Evolutionary conservation across 1,140 invertebrate genomes (phyloP).

Genomic region (Diabrotica virgifera): DNA sequence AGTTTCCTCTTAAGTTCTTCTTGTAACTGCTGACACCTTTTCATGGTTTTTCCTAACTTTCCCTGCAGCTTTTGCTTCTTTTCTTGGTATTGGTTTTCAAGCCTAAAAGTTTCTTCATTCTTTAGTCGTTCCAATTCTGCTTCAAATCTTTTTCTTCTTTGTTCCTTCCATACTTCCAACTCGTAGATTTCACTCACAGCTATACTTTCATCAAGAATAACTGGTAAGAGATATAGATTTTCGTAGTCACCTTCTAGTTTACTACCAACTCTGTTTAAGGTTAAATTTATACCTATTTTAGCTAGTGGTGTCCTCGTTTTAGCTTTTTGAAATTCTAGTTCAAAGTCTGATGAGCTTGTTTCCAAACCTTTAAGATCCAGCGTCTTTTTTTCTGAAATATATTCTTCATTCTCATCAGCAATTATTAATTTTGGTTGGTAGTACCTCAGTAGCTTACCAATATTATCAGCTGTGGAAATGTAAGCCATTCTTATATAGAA

Average conservation of each 20-base stretch:
- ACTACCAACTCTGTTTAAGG: constrained; percentile 39
- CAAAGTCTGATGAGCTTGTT: neutral
- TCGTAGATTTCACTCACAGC: constrained; percentile 54
- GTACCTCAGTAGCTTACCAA: constrained; percentile 44
- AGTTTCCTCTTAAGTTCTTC: constrained; percentile 32
- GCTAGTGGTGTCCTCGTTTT: constrained; percentile 20
- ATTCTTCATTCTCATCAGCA: constrained; percentile 38
- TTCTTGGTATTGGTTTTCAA: constrained; percentile 23
- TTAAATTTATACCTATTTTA: constrained; percentile 22
- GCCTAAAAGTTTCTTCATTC: constrained; percentile 32
- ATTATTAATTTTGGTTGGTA: constrained; percentile 50
- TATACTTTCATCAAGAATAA: constrained; percentile 51
- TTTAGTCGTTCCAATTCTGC: constrained; percentile 47
- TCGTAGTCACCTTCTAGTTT: constrained; percentile 13
- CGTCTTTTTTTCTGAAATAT: constrained; percentile 25
- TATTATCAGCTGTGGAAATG: constrained; percentile 47
- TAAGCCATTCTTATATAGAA: constrained; percentile 51
- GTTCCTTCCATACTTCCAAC: constrained; percentile 55
- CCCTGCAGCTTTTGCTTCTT: constrained; percentile 45
- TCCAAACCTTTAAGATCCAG: constrained; percentile 14
- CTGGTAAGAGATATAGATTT: constrained; percentile 48
- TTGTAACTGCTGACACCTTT: constrained; percentile 34
- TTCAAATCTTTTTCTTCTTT: constrained; percentile 52
- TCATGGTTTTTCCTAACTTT: constrained; percentile 48
- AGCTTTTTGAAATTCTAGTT: constrained; percentile 7